Evolutionary conservation across 1,140 invertebrate genomes (phyloP).

Genomic region (Druon quercuslanigerum): DNA sequence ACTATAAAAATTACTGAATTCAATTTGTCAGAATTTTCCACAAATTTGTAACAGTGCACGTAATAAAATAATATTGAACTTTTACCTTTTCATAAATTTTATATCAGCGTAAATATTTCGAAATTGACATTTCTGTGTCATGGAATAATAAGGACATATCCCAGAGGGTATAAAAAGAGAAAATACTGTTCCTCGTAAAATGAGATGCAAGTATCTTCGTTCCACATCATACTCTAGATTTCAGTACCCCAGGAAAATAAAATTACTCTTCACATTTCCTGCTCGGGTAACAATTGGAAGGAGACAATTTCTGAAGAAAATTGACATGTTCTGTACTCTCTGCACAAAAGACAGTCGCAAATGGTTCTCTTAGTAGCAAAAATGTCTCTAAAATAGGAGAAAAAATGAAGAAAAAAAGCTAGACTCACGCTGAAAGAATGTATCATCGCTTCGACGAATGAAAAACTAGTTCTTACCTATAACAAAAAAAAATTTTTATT

Average conservation of each 20-base stretch:
- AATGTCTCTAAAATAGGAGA: not conserved
- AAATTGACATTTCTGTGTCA: no score
- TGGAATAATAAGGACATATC: no score
- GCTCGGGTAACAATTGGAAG: not conserved
- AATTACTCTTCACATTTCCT: slow-evolving; percentile 8
- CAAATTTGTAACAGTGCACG: no score
- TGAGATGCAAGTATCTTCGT: slow-evolving; percentile 24
- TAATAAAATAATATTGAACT: no score
- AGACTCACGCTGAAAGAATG: no score
- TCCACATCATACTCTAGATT: slow-evolving; percentile 13
- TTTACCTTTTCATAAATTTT: no score
- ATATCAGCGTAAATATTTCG: no score
- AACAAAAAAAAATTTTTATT: not conserved
- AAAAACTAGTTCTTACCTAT: slow-evolving; percentile 4
- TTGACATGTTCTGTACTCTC: slow-evolving; percentile 11
- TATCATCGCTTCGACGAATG: not conserved
- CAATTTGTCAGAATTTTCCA: no score
- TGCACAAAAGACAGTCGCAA: not conserved
- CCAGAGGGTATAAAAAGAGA: slow-evolving; percentile 5
- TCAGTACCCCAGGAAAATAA: slow-evolving; percentile 7
- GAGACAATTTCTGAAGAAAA: slow-evolving; percentile 24
- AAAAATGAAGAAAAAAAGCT: no score
- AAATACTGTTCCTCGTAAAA: slow-evolving; percentile 17
- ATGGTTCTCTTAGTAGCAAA: not conserved
- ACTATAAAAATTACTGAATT: no score